Evolutionary conservation across 2,888 invertebrate genomes (phyloP), one percentile per base, ranked within the genome.

Genomic region (Drosophila quinaria): DNA sequence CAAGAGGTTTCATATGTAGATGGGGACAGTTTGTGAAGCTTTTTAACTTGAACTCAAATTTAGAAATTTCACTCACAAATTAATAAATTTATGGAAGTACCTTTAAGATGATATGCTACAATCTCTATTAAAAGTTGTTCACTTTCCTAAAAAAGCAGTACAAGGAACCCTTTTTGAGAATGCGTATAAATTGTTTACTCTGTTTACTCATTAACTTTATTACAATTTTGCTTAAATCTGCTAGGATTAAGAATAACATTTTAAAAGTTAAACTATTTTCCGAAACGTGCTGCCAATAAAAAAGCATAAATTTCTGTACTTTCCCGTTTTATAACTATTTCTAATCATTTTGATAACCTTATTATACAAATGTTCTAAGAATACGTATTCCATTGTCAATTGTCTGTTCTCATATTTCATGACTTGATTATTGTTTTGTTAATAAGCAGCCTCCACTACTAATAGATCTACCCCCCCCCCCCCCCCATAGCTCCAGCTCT

Each of bases 391-490:
- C 47, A 68, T 75, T 73, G 78, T 71, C 69, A 67, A 60, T 70
- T 65, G 63, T 68, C 54, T 31, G 66, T 15, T 60, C 67, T 83
- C 82, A 82, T 78, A 84, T 82, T 82, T 84, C 87, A 87, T 67
- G 76, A 58, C 63, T 71, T 66, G 69, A 39, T 73, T 70, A 74
- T 66, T 77, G 68, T 70, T 72, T 52, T 50, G 44, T 55, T 73
- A 85, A 87, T 83, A 83, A 74, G 86, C 73, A 15, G 81, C 52
- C 52, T 31, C 56, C 59, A 29, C 8, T 41, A 41, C 39, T 41
- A 31, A 46, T 37, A 47, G 15, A 11, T 25, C 42, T 15, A 8
- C 4, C 44, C 33, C 11, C 42, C n/a, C n/a, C n/a, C n/a, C n/a
- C n/a, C n/a, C n/a, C n/a, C n/a, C n/a, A n/a, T n/a, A n/a, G n/a